Evolutionary conservation across 2,888 invertebrate species (phyloP).

Genomic region (Boloria selene): DNA sequence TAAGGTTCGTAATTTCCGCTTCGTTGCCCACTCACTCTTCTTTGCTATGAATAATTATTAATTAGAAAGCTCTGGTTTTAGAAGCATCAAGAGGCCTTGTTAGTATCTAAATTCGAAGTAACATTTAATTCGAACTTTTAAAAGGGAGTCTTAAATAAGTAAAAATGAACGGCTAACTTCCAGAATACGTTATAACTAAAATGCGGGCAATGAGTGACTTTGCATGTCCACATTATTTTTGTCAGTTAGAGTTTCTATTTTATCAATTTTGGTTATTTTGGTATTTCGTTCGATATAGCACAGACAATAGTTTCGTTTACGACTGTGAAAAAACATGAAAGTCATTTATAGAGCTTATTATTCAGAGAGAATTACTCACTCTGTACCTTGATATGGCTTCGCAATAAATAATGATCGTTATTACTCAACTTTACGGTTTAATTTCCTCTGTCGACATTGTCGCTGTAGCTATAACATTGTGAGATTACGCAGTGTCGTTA

Average conservation of each 20-base stretch:
- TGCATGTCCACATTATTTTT: slow-evolving; percentile 29
- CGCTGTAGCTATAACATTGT: slow-evolving; percentile 57
- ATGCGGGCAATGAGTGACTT: slow-evolving; percentile 27
- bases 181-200: slow-evolving; percentile 20
- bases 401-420: slow-evolving; percentile 43
- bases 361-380: slow-evolving; percentile 50
- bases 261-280: slow-evolving; percentile 8
- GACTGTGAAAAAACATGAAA: slow-evolving; percentile 18
- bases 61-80: slow-evolving; percentile 6
- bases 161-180: slow-evolving; percentile 4
- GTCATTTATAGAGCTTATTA: slow-evolving; percentile 41
- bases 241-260: slow-evolving; percentile 6
- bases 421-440: slow-evolving; percentile 46
- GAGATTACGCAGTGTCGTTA: slow-evolving; percentile 79
- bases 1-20: neutral
- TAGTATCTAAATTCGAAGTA: neutral
- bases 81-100: neutral
- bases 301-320: slow-evolving; percentile 2
- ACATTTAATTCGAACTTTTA: neutral
- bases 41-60: neutral
- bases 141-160: slow-evolving; percentile 2
- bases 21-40: neutral
- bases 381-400: slow-evolving; percentile 41
- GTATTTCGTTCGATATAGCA: slow-evolving; percentile 4
- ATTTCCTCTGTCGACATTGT: slow-evolving; percentile 45